These are phyloP conservation scores for Palythoa caribaeorum DNA, from an alignment of 92 coral and sea anemone genomes.

Conservation along the genomic window DNA sequence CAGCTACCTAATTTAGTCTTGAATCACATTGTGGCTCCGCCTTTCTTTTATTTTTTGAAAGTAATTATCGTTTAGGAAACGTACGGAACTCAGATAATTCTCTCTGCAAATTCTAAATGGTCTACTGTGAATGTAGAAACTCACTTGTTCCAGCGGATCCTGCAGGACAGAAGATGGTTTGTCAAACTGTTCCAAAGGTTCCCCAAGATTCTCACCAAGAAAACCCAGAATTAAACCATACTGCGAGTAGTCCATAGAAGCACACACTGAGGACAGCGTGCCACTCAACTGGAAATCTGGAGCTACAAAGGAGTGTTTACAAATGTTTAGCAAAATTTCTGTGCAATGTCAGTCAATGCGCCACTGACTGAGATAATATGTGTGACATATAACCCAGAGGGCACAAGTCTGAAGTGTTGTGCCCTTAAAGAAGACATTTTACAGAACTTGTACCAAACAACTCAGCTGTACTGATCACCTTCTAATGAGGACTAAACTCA, in stretches of 20 bases:
- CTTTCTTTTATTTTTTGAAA: no score
- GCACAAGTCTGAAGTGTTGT: no score
- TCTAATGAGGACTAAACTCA: no score
- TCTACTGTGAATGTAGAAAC: not conserved
- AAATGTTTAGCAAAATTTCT: not conserved
- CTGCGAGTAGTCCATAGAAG: slow-evolving; percentile 94
- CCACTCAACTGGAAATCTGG: slow-evolving; percentile 96
- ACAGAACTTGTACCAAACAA: no score
- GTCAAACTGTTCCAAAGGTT: slow-evolving; percentile 92
- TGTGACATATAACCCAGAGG: no score
- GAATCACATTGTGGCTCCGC: no score
- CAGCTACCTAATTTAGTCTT: no score
- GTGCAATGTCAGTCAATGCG: not conserved
- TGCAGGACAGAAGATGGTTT: slow-evolving; percentile 93
- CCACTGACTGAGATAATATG: not conserved
- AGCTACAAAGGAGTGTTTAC: slow-evolving; percentile 59
- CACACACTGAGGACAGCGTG: slow-evolving; percentile 87
- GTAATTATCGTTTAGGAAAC: no score
- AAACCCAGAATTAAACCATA: slow-evolving; percentile 93
- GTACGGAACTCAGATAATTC: no score
- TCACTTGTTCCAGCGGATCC: slow-evolving; percentile 72
- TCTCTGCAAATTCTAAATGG: not conserved
- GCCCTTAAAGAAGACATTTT: no score
- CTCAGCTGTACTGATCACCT: no score
- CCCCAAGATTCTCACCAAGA: slow-evolving; percentile 94